Conservation (phyloP, 2,888 invertebrate genomes). For the Pammene aurita region DNA sequence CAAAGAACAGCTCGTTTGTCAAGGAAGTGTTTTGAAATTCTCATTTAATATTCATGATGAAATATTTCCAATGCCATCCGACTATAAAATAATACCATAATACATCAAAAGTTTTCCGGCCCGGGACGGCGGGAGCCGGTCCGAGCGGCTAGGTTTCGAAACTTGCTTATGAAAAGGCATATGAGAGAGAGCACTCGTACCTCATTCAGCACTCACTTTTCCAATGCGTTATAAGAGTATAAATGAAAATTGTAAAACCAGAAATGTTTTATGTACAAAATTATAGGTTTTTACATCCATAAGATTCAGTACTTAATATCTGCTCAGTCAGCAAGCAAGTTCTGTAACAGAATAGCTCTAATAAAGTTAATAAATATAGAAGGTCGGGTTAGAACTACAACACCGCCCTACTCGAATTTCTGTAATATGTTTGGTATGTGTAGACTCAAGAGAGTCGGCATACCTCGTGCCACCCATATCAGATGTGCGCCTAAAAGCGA, state of each 20-base stretch:
- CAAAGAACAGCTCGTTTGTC: constrained; percentile 42
- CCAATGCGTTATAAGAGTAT: constrained; percentile 41
- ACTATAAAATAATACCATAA: constrained; percentile 50
- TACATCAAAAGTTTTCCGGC: constrained; percentile 60
- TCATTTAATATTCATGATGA: constrained; percentile 49
- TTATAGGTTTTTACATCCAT: background rate
- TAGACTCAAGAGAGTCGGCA: constrained; percentile 43
- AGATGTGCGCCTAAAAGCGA: constrained; percentile 62
- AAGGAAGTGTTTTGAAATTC: constrained; percentile 44
- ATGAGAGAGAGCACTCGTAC: constrained; percentile 51
- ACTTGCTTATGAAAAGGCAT: constrained; percentile 59
- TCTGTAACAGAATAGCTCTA: background rate
- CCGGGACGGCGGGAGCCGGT: constrained; percentile 49
- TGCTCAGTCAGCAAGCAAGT: background rate
- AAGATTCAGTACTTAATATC: too few species aligned
- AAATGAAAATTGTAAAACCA: constrained; percentile 45
- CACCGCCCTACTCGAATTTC: constrained; percentile 22
- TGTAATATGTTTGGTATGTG: constrained; percentile 38
- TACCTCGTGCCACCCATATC: constrained; percentile 55
- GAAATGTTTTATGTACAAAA: background rate
- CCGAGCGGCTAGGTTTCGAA: constrained; percentile 54
- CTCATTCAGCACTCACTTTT: constrained; percentile 48
- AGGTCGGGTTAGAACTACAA: constrained; percentile 12
- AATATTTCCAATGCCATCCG: constrained; percentile 47
- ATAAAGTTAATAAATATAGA: constrained; percentile 24